Base-by-base conservation (phyloP, 2,797 vertebrate genomes). In the Chaunax sp. region DNA sequence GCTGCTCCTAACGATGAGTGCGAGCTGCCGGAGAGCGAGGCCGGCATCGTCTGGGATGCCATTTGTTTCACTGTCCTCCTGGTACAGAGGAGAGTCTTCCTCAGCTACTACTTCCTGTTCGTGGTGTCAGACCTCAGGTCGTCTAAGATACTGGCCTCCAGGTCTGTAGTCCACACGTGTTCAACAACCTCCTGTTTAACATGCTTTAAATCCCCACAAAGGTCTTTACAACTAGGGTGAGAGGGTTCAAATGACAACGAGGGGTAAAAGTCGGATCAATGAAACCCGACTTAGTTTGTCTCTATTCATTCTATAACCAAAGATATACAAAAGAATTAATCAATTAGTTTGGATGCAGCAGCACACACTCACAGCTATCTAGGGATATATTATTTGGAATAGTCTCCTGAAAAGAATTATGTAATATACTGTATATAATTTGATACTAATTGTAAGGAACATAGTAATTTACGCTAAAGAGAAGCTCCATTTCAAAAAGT, bases 51-150 rank as follows among this genome's bases (percentile, higher is more conserved):
- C 16, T 94, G 94, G 95, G 95, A 94, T 16, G 92, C 92, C 0
- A 89, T 93, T 60, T 93, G 93, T 65, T 94, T 95, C 80, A 91
- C 83, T 3, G 92, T 95, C 57, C 92, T 96, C 38, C 83, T 95
- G 71, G 89, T 83, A 8, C 94, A 94, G 78, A 79, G 89, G 26
- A 89, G 91, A 35, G 85, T 93, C 41, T 95, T 95, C 73, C 93
- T 92, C 65, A 96, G 95, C 78, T 95, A 94, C 77, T 94, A 94
- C 66, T 95, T 93, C 80, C 92, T 95, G n/a, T 94, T 93, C 0
- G 82, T 94, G 49, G 93, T 93, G 41, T 93, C 94, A 13, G 92
- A 96, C 64, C 89, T 92, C 63, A 94, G 92, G 80, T 92, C 93
- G 6, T 90, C 91, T 1, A 93, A 93, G 68, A 91, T 92, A 67